phyloP scores from a whole-genome alignment of 2,888 invertebrate genomes.

The Melanchra persicariae region DNA sequence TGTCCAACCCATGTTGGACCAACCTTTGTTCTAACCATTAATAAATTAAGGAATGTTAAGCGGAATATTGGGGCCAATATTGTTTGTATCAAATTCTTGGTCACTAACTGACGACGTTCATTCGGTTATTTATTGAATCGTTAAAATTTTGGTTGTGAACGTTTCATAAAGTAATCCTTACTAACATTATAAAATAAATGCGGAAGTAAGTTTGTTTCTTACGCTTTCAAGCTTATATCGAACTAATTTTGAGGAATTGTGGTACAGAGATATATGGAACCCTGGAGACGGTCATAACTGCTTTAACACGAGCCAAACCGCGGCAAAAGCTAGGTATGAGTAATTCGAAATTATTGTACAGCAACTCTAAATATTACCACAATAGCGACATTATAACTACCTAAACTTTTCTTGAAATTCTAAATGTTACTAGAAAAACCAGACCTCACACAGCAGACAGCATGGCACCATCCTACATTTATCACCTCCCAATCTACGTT shows the following conservation, averaged over 20 bases:
- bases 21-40: conserved; percentile 59
- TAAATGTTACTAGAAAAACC: neutral
- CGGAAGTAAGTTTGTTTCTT: too few relatives aligned
- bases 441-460: conserved; percentile 74
- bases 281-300: too few relatives aligned
- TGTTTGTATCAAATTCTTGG: conserved; percentile 22
- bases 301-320: too few relatives aligned
- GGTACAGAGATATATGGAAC: too few relatives aligned
- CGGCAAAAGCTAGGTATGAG: too few relatives aligned
- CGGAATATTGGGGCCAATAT: conserved; percentile 51
- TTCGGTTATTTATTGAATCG: neutral
- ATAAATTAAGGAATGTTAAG: conserved; percentile 53
- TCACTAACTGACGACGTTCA: neutral
- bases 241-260: too few relatives aligned
- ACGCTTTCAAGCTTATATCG: too few relatives aligned
- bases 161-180: neutral
- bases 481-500: conserved; percentile 50
- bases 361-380: neutral
- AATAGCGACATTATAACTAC: neutral
- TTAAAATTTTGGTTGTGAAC: neutral
- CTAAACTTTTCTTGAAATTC: neutral
- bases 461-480: conserved; percentile 62
- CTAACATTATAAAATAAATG: too few relatives aligned
- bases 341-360: too few relatives aligned
- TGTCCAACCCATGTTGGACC: conserved; percentile 52